phyloP scores from a whole-genome alignment of 1,140 invertebrate genomes.

The Heliconius himera region DNA sequence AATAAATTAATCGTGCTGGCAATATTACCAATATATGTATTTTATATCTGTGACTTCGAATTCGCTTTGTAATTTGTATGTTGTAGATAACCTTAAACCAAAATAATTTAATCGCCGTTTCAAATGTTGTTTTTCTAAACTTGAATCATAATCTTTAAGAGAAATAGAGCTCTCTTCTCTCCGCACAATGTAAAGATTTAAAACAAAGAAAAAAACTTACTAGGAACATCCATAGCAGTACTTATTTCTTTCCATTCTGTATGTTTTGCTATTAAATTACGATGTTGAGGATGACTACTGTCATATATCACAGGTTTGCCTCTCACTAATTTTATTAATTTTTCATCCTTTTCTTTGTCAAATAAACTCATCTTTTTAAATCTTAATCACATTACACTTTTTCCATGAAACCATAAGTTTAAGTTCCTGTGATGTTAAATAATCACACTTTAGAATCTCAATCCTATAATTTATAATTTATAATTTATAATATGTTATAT shows the following conservation, averaged over 20 bases:
- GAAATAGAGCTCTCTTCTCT: neutral
- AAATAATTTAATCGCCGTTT: too few relatives aligned
- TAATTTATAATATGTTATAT: neutral
- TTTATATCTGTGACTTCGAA: neutral
- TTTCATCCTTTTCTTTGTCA: slow-evolving; percentile 2
- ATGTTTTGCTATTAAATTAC: neutral
- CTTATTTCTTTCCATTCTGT: neutral
- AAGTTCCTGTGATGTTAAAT: too few relatives aligned
- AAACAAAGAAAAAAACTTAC: neutral
- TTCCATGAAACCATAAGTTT: neutral
- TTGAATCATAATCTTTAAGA: too few relatives aligned
- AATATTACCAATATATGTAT: neutral
- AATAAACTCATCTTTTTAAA: neutral
- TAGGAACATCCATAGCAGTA: neutral
- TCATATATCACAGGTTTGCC: neutral
- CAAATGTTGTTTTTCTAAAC: too few relatives aligned
- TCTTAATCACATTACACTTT: neutral
- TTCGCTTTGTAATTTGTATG: neutral
- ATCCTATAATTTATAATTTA: neutral
- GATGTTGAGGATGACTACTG: slow-evolving; percentile 6
- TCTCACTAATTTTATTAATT: neutral
- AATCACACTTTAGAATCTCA: too few relatives aligned
- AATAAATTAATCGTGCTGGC: neutral
- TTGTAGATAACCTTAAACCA: neutral
- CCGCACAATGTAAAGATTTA: neutral